Base-by-base conservation (phyloP, 2,888 invertebrate genomes). In the Clepsis dumicolana region DNA sequence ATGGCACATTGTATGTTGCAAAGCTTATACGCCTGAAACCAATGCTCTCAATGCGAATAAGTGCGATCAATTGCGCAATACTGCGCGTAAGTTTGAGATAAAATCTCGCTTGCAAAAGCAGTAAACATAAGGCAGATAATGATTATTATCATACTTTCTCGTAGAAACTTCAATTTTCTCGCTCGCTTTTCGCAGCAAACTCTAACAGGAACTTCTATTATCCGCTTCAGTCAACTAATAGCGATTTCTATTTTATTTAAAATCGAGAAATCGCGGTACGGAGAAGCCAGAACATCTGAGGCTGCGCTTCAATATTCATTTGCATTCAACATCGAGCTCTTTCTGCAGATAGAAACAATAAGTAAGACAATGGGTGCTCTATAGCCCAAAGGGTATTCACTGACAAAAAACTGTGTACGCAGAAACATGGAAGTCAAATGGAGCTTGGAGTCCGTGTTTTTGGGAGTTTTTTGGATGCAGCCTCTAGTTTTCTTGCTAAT, bases 291-390 rank as follows among this genome's bases (percentile, higher is more conserved):
- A 72, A 76, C 75, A 70, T 75, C 75, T 75, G 79, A 78, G 79
- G 75, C 73, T 78, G 72, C 73, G 81, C 77, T 85, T 83, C 82
- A 84, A 83, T 85, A 85, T 85, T 86, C 84, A 86, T 87, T 82
- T 80, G 78, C 79, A 81, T 86, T 84, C 83, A 82, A 74, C 80
- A 80, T 86, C 75, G 77, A 82, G 82, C 80, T 73, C 72, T 73
- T 74, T 82, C 80, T 79, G 75, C 76, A 29, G 29, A 29, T 7
- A 29, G 29, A 29, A 29, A 29, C 7, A 29, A 29, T 29, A 29
- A 29, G 67, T 72, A 77, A 84, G 81, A 84, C 84, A 86, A 85
- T 84, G 71, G 74, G 44, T 65, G 64, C 72, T 73, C 74, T 71
- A 44, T 44, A 24, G 44, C 24, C 63, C 8, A 41, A 59, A 68